phyloP scores from a whole-genome alignment of 2,113 vertebrate species.

The Fukomys damarensis region DNA sequence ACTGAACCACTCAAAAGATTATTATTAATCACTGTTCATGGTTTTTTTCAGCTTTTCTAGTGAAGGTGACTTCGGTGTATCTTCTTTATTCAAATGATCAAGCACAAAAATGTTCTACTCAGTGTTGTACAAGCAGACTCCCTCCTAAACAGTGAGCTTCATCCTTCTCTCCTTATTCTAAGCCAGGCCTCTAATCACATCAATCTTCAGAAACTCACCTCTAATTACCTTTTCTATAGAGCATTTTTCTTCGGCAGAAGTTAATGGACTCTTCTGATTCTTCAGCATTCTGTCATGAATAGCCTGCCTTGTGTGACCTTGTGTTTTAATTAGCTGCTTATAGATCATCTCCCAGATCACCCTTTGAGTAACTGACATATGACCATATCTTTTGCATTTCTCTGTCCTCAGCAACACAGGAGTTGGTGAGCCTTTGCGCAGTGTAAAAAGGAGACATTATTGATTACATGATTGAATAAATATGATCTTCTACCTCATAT shows the following conservation, averaged over 20 bases:
- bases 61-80: background rate
- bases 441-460: background rate
- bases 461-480: slow-evolving; percentile 46
- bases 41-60: background rate
- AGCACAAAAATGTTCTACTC: background rate
- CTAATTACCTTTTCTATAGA: background rate
- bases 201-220: background rate
- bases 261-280: background rate
- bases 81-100: background rate
- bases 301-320: background rate
- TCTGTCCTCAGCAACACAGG: background rate
- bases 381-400: background rate
- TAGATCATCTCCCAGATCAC: background rate
- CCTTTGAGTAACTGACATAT: background rate
- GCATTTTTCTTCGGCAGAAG: background rate
- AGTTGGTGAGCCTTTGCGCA: background rate
- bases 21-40: background rate
- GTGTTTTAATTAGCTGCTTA: slow-evolving; percentile 42
- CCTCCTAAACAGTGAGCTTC: background rate
- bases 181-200: background rate
- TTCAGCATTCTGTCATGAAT: background rate
- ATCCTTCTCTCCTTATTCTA: background rate
- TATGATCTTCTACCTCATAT: background rate
- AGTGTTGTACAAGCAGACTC: background rate
- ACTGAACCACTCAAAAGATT: background rate